Evolutionary conservation across 2,888 invertebrate species (phyloP), one percentile per base, ranked within the genome.

Genomic region (Elaeidobius kamerunicus): DNA sequence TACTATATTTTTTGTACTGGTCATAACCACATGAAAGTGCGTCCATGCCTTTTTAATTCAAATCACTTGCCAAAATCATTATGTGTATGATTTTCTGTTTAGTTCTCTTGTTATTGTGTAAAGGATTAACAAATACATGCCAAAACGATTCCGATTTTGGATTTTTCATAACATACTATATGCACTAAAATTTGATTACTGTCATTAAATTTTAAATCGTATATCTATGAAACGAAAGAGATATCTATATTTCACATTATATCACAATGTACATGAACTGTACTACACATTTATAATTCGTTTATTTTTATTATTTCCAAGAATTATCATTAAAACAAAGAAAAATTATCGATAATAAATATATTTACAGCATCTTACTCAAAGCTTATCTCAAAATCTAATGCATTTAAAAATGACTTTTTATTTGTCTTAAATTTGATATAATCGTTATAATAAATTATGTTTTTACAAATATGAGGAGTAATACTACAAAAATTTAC

Each of bases 221-320:
- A 20, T 15, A 44, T 34, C 40, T 40, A 50, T 36, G 28, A 44
- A 38, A 43, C 27, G 12, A 38, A 47, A 12, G 35, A 43, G 27
- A 38, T 43, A 50, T 30, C 30, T 43, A 61, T 64, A 61, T 62
- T 65, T 65, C 62, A 63, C 61, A 63, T 63, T 64, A 64, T 67
- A 67, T 67, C 67, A 67, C 67, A 67, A 63, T 64, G 66, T 66
- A 67, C 66, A 65, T 63, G 56, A 59, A 61, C 61, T 65, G 67
- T 67, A 67, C 66, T 64, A 67, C 65, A 65, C 62, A 49, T 47
- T 41, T 16, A 63, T 67, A 67, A 67, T 67, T 67, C 65, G 67
- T 65, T 65, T 61, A 61, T 62, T 62, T 14, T 59, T 32, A 40
- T 45, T 40, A 42, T 34, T 20, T 39, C 41, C 41, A 23, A 20